phyloP scores from a whole-genome alignment of 1,140 invertebrate genomes.

The Palaemon carinicauda region DNA sequence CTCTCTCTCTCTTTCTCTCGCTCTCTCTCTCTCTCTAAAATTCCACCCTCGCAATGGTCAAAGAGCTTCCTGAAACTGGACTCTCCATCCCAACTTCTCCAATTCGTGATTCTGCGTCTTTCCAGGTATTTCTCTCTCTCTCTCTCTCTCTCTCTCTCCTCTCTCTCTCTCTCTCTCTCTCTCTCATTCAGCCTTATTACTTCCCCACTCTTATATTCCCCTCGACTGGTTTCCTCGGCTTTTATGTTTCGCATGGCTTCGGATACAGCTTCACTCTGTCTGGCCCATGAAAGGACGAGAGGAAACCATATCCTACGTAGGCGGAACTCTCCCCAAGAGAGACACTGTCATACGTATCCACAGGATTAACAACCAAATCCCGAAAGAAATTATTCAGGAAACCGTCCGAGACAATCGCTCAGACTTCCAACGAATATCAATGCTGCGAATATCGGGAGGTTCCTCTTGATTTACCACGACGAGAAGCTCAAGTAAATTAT shows the following conservation, averaged over 20 bases:
- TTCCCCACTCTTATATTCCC: neutral
- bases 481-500: no score
- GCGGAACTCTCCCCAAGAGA: no score
- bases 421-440: no score
- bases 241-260: neutral
- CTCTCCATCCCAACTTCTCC: conserved; percentile 48
- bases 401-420: no score
- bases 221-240: neutral
- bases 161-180: neutral
- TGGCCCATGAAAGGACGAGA: no score
- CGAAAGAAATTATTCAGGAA: no score
- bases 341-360: no score
- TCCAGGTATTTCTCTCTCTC: neutral
- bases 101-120: conserved; percentile 29
- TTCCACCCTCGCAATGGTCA: conserved; percentile 38
- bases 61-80: conserved; percentile 37
- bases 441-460: no score
- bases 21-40: conserved; percentile 13
- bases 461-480: no score
- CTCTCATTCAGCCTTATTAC: neutral
- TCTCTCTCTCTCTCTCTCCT: neutral
- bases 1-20: neutral
- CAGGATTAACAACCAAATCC: no score
- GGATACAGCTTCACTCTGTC: no score
- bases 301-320: no score